Percentiles rank a stretch among this genome's conserved stretches.
These are phyloP conservation scores for Centropyge bicolor DNA, from an alignment of 2,797 vertebrate genomes.

Conservation along the genomic window DNA sequence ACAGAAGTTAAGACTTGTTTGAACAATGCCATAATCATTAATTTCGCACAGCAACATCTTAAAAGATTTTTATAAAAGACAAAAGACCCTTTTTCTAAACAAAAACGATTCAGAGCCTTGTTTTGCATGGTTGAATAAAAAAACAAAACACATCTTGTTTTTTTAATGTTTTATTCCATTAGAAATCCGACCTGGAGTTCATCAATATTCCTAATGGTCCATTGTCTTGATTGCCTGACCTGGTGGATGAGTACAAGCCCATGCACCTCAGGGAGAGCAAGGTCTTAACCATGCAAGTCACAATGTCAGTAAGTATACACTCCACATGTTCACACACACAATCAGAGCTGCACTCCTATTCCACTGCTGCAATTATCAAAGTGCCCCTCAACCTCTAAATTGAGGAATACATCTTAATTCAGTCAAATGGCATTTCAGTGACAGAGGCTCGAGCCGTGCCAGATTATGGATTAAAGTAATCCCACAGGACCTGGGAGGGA, in stretches of 20 bases:
- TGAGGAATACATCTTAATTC: slow-evolving; percentile 72
- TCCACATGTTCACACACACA: slow-evolving; percentile 48
- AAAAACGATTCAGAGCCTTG: slow-evolving; percentile 15
- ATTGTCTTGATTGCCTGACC: slow-evolving; percentile 75
- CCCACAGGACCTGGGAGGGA: slow-evolving; percentile 51
- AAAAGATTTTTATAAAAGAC: background rate
- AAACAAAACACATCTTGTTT: background rate
- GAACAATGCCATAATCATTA: background rate
- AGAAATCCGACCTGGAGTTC: slow-evolving; percentile 47
- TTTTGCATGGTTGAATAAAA: slow-evolving; percentile 9
- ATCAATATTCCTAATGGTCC: slow-evolving; percentile 78
- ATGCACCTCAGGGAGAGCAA: slow-evolving; percentile 24
- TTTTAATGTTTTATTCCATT: slow-evolving; percentile 9
- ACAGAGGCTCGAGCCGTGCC: slow-evolving; percentile 51
- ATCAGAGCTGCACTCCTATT: slow-evolving; percentile 34
- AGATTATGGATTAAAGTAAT: slow-evolving; percentile 86
- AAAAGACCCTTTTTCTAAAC: slow-evolving; percentile 26
- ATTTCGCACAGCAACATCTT: background rate
- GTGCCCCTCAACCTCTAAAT: slow-evolving; percentile 67
- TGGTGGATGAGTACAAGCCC: slow-evolving; percentile 33
- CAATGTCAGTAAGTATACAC: slow-evolving; percentile 30
- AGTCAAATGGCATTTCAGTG: slow-evolving; percentile 70
- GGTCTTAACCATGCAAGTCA: slow-evolving; percentile 32
- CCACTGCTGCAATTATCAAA: slow-evolving; percentile 76
- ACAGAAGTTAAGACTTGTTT: slow-evolving; percentile 1